Evolutionary conservation across 2,888 invertebrate species (phyloP).

Genomic region (Podabrus alpinus): DNA sequence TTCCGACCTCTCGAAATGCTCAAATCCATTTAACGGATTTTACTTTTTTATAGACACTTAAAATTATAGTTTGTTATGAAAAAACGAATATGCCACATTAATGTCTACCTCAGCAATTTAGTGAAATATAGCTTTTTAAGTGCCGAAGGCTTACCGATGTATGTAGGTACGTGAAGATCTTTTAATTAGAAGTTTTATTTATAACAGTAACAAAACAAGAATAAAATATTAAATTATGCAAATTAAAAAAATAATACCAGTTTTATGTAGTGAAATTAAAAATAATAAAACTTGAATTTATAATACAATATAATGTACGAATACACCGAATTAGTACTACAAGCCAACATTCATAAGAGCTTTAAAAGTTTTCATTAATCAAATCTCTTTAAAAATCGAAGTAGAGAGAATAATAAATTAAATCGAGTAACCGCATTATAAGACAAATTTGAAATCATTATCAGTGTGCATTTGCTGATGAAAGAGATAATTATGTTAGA

Average conservation of each 20-base stretch:
- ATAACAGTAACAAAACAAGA: background rate
- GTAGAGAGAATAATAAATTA: background rate
- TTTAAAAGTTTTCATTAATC: background rate
- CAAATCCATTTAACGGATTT: slow-evolving; percentile 3
- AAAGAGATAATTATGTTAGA: background rate
- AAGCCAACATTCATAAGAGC: background rate
- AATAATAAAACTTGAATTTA: background rate
- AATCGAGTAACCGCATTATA: background rate
- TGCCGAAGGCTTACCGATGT: background rate
- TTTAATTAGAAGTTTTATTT: background rate
- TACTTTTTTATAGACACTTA: slow-evolving; percentile 5
- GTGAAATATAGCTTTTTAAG: slow-evolving; percentile 6
- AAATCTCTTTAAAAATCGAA: background rate
- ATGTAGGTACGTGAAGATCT: background rate
- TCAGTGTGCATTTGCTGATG: background rate
- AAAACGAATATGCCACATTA: slow-evolving; percentile 9
- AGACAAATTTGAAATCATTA: background rate
- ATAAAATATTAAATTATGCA: background rate
- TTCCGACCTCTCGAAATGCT: background rate
- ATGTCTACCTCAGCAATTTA: slow-evolving; percentile 6
- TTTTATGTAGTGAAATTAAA: background rate
- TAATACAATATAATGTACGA: background rate
- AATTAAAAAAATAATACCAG: background rate
- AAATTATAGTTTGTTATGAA: slow-evolving; percentile 13
- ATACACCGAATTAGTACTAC: background rate